Percentiles rank a stretch among this genome's conserved stretches.
phyloP scores from a whole-genome alignment of 2,113 vertebrate species.

The Chaenogobius annularis region DNA sequence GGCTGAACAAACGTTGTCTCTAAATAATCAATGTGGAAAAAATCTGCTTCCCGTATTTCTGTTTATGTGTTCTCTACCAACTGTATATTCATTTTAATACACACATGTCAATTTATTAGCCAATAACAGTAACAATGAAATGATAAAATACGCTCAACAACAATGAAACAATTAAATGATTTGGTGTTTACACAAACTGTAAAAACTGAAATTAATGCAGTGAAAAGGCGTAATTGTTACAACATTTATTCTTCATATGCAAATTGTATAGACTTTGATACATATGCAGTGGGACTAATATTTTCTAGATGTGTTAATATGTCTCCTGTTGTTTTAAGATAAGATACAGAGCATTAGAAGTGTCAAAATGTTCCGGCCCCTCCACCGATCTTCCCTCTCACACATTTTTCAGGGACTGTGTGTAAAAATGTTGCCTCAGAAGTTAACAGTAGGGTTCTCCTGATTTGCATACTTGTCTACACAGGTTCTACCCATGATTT shows the following conservation, averaged over 20 bases:
- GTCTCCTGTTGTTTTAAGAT: slow-evolving; percentile 9
- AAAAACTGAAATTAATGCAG: not conserved
- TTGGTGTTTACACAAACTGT: too few relatives aligned
- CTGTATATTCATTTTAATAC: not conserved
- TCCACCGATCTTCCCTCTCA: slow-evolving; percentile 5
- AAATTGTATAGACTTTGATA: not conserved
- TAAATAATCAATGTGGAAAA: too few relatives aligned
- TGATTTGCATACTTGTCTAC: slow-evolving; percentile 62
- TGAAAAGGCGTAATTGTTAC: not conserved
- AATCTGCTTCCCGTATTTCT: too few relatives aligned
- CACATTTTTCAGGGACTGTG: slow-evolving; percentile 1
- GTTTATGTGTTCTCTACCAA: too few relatives aligned
- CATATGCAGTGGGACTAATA: slow-evolving; percentile 2
- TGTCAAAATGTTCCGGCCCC: slow-evolving; percentile 22
- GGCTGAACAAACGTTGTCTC: not conserved
- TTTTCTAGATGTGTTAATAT: not conserved
- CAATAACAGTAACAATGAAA: not conserved
- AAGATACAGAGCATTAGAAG: slow-evolving; percentile 19
- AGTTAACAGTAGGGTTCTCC: slow-evolving; percentile 40
- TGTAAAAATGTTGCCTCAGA: slow-evolving; percentile 22
- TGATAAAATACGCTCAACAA: not conserved
- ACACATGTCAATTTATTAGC: not conserved
- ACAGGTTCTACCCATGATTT: slow-evolving; percentile 42
- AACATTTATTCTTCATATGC: not conserved
- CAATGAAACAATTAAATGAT: not conserved